Evolutionary conservation across 2,113 vertebrate species (phyloP).

Genomic region (Camarhynchus parvulus): DNA sequence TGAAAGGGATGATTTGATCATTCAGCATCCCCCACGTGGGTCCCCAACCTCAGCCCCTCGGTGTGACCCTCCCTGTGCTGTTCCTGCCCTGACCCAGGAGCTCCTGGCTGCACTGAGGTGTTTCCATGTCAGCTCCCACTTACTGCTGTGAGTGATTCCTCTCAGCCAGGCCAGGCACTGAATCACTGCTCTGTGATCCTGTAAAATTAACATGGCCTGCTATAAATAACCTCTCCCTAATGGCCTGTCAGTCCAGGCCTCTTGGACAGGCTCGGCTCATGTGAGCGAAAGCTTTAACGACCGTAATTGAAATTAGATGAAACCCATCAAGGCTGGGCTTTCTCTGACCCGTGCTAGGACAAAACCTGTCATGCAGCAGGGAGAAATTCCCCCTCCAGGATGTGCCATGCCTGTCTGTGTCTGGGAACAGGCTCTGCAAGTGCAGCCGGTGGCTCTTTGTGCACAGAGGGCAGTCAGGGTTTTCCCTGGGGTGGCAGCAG

Average conservation of each 20-base stretch:
- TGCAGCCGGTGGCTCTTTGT: not conserved
- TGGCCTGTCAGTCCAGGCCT: conserved; percentile 69
- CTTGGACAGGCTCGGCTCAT: conserved; percentile 69
- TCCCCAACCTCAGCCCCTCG: not conserved
- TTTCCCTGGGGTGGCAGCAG: not conserved
- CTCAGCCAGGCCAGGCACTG: conserved; percentile 62
- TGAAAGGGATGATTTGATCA: not conserved
- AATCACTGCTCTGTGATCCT: conserved; percentile 74
- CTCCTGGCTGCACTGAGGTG: not conserved
- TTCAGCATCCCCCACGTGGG: not conserved
- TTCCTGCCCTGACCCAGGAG: not conserved
- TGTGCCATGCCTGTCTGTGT: not conserved
- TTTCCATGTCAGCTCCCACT: conserved; percentile 49
- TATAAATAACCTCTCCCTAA: conserved; percentile 78
- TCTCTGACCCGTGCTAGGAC: conserved; percentile 62
- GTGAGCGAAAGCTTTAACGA: conserved; percentile 72
- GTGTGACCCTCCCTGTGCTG: not conserved
- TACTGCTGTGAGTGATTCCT: conserved; percentile 68
- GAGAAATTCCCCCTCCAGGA: conserved; percentile 5
- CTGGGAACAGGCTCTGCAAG: not conserved
- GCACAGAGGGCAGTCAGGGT: rapidly evolving
- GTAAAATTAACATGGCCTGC: conserved; percentile 70
- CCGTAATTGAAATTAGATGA: conserved; percentile 79
- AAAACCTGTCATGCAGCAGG: conserved; percentile 53
- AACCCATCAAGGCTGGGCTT: conserved; percentile 66